A percentile compares a stretch with the other conserved stretches of the same genome.
Evolutionary conservation across 2,888 invertebrate genomes (phyloP).

Genomic region (Microctonus brassicae): DNA sequence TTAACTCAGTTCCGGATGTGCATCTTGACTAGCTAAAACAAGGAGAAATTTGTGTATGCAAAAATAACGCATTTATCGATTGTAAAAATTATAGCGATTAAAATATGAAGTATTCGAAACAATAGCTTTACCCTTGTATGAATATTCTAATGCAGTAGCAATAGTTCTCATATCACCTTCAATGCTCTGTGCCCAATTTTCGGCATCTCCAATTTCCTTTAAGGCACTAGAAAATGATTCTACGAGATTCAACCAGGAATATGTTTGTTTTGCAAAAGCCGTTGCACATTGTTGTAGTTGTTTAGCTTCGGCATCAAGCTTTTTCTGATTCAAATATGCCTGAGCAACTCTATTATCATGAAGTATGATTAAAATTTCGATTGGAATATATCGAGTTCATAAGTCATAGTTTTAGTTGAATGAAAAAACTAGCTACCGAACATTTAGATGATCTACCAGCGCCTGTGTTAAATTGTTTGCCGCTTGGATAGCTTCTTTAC

Average conservation of each 20-base stretch:
- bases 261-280: slow-evolving; percentile 96
- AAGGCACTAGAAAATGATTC: slow-evolving; percentile 89
- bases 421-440: no score
- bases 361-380: no score
- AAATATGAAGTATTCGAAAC: neutral
- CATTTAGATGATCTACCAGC: slow-evolving; percentile 96
- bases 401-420: no score
- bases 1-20: no score
- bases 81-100: no score
- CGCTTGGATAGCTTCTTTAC: slow-evolving; percentile 93
- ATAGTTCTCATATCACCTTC: slow-evolving; percentile 96
- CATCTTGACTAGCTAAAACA: no score
- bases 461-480: slow-evolving; percentile 94
- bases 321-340: slow-evolving; percentile 98
- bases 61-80: no score
- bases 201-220: slow-evolving; percentile 98
- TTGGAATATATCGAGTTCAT: no score
- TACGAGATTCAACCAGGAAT: slow-evolving; percentile 95
- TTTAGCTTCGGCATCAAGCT: slow-evolving; percentile 97
- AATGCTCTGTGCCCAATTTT: slow-evolving; percentile 98
- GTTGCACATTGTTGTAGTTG: slow-evolving; percentile 93
- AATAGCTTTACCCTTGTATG: slow-evolving; percentile 79
- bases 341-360: slow-evolving; percentile 88
- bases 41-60: no score
- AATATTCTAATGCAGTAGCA: slow-evolving; percentile 91